These are phyloP conservation scores for Limnodromus scolopaceus DNA, from an alignment of 2,797 vertebrate species.

Conservation along the genomic window DNA sequence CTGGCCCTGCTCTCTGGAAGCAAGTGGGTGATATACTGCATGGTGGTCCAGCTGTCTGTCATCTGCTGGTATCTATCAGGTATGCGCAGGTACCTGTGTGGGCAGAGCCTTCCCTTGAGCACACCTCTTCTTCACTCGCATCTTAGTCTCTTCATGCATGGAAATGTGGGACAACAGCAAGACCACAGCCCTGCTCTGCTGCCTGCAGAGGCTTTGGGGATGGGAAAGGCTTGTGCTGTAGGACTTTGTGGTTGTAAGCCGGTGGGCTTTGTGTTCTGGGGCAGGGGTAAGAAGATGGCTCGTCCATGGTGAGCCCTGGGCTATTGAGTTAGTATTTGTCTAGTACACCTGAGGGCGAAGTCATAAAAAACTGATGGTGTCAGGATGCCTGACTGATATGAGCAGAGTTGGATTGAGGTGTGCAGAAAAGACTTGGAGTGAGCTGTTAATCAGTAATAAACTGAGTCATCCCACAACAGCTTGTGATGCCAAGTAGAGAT, in stretches of 20 bases:
- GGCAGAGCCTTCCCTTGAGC: not conserved
- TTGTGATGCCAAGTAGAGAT: not conserved
- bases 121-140: accelerated
- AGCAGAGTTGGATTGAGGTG: not conserved
- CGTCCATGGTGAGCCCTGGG: not conserved
- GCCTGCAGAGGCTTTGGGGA: not conserved
- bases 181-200: too few species aligned
- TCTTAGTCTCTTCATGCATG: not conserved
- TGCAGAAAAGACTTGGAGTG: not conserved
- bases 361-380: not conserved
- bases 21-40: accelerated
- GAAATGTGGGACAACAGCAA: not conserved
- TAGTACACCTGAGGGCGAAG: not conserved
- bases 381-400: not conserved
- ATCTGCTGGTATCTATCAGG: accelerated
- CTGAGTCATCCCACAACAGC: not conserved
- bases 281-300: not conserved
- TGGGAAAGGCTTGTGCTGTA: not conserved
- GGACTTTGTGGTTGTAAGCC: not conserved
- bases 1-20: not conserved
- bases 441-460: conserved; percentile 35
- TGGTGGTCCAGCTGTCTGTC: not conserved
- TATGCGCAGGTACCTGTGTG: not conserved
- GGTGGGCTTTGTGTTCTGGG: not conserved
- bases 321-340: not conserved